These are phyloP conservation scores for Beroe ovata DNA, from an alignment of 37 sponge, comb jelly and placozoan genomes.

Conservation along the genomic window DNA sequence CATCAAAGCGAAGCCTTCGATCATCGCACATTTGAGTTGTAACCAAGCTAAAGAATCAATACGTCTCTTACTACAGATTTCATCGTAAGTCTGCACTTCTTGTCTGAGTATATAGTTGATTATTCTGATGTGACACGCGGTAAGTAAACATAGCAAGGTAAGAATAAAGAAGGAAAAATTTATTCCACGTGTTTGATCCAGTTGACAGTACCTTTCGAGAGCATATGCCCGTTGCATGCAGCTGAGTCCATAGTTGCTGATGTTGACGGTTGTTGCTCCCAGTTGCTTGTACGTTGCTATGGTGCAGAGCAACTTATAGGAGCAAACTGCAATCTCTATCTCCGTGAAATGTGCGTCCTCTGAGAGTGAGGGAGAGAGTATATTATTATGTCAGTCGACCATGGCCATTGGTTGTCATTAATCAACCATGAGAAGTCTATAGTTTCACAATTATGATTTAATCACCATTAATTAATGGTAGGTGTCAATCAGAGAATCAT, in stretches of 20 bases:
- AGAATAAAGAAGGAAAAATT: too few species aligned
- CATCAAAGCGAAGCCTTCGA: conserved; percentile 37
- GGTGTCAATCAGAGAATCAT: too few species aligned
- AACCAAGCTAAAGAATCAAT: conserved; percentile 22
- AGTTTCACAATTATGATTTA: too few species aligned
- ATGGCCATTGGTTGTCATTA: too few species aligned
- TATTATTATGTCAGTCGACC: background rate
- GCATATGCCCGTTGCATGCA: background rate
- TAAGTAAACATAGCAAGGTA: too few species aligned
- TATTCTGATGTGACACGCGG: too few species aligned
- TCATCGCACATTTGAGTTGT: conserved; percentile 20
- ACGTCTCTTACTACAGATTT: conserved; percentile 38
- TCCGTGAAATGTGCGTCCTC: conserved; percentile 26
- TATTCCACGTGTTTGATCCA: too few species aligned
- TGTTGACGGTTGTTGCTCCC: conserved; percentile 18
- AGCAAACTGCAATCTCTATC: conserved; percentile 12
- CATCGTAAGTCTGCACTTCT: conserved; percentile 18
- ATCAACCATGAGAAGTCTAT: too few species aligned
- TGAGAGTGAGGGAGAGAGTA: background rate
- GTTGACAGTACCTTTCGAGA: conserved; percentile 6
- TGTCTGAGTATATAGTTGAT: background rate
- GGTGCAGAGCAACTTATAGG: background rate
- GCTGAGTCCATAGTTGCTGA: conserved; percentile 26
- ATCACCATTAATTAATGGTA: too few species aligned
- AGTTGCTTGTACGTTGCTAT: conserved; percentile 28